Percentiles rank a stretch among this genome's conserved stretches.
These are phyloP conservation scores for Lethrus apterus DNA, from an alignment of 1,140 invertebrate species.

Conservation along the genomic window DNA sequence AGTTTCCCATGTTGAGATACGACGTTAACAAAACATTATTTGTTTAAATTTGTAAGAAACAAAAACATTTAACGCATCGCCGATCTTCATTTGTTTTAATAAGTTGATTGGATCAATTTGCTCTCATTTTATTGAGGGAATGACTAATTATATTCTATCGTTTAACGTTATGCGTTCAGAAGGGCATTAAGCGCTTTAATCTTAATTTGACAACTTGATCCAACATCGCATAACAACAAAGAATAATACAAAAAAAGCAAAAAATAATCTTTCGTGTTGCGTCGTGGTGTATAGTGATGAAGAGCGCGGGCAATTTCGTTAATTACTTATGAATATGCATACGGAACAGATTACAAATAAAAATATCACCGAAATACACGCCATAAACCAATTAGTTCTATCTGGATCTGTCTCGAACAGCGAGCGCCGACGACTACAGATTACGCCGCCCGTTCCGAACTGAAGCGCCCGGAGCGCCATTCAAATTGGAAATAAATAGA, in stretches of 20 bases:
- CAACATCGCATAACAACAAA: constrained; percentile 7
- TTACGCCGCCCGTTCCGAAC: background rate
- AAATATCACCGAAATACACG: constrained; percentile 23
- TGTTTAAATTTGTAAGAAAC: no score
- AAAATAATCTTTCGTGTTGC: constrained; percentile 11
- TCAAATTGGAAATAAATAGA: background rate
- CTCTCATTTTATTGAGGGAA: no score
- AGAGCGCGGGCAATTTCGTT: constrained; percentile 17
- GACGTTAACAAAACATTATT: no score
- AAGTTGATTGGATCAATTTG: no score
- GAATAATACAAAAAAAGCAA: constrained; percentile 6
- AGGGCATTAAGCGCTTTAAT: no score
- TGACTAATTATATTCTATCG: no score
- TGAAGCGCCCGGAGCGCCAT: background rate
- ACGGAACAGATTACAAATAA: constrained; percentile 23
- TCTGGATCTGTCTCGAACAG: constrained; percentile 19
- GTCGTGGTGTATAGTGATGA: constrained; percentile 4
- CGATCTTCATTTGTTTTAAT: no score
- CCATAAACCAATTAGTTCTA: constrained; percentile 26
- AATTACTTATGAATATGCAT: constrained; percentile 27
- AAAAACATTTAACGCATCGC: no score
- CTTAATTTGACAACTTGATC: constrained; percentile 15
- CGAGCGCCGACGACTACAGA: background rate
- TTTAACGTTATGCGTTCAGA: no score
- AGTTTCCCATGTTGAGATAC: no score